phyloP scores from a whole-genome alignment of 37 sponge, comb jelly and placozoan species.

The Dysidea cf. avara region DNA sequence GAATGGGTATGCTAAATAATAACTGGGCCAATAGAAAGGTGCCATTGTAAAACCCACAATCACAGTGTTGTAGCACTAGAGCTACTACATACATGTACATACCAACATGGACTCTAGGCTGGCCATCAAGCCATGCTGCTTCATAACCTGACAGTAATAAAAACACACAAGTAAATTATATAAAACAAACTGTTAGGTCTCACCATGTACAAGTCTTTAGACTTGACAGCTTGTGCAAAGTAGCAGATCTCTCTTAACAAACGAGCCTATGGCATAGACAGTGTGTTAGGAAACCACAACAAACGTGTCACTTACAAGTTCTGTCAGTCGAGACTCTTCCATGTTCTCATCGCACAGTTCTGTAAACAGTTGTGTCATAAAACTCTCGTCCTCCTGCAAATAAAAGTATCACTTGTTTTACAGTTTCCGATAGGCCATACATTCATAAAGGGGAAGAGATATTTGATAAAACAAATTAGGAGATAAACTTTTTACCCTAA shows the following conservation, averaged over 20 bases:
- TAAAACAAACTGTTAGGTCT: too few relatives aligned
- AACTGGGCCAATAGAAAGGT: too few relatives aligned
- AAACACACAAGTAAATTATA: too few relatives aligned
- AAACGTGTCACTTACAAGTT: slow-evolving; percentile 41
- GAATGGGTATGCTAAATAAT: too few relatives aligned
- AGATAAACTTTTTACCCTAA: too few relatives aligned
- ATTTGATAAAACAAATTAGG: too few relatives aligned
- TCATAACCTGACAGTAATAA: not conserved
- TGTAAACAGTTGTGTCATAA: slow-evolving; percentile 66
- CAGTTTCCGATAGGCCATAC: too few relatives aligned
- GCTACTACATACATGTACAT: too few relatives aligned
- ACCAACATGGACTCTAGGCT: not conserved
- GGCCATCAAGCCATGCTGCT: not conserved
- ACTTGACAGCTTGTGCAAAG: not conserved
- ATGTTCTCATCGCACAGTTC: slow-evolving; percentile 44
- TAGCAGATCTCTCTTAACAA: not conserved
- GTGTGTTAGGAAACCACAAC: not conserved
- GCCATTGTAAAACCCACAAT: too few relatives aligned
- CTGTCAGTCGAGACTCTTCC: slow-evolving; percentile 36
- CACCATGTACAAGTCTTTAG: not conserved
- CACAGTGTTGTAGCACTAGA: too few relatives aligned
- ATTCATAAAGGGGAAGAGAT: too few relatives aligned
- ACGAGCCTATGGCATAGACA: not conserved
- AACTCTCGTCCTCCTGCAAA: slow-evolving; percentile 58
- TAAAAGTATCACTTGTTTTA: not conserved